A percentile compares a stretch with the other conserved stretches of the same genome.
Conservation (phyloP, 2,797 vertebrate genomes). For the Coregonus suidteri region DNA sequence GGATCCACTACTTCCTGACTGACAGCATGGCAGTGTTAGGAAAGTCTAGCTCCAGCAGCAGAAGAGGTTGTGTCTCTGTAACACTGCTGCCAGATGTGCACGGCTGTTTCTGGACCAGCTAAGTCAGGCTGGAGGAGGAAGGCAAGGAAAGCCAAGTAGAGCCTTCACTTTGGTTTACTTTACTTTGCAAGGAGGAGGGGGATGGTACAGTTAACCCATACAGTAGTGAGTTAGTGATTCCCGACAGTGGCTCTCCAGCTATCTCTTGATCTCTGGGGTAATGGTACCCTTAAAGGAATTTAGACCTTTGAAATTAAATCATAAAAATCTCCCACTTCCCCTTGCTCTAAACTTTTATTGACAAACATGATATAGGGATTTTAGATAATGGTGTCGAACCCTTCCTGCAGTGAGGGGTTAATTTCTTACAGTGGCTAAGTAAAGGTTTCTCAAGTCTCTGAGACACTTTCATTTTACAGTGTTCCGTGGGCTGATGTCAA, state of each 20-base stretch:
- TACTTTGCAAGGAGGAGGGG: background rate
- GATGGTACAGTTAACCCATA: background rate
- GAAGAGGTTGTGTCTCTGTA: constrained; percentile 34
- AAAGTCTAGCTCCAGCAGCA: constrained; percentile 45
- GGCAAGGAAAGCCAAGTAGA: background rate
- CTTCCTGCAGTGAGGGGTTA: constrained; percentile 50
- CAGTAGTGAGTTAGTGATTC: background rate
- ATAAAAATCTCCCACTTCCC: constrained; percentile 43
- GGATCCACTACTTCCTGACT: constrained; percentile 49
- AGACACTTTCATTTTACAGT: background rate
- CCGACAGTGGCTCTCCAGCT: background rate
- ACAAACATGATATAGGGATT: constrained; percentile 38
- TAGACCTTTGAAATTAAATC: constrained; percentile 45
- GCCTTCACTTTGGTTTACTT: constrained; percentile 4
- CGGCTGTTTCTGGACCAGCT: background rate
- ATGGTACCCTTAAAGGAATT: constrained; percentile 19
- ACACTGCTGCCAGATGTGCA: background rate
- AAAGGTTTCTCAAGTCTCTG: constrained; percentile 48
- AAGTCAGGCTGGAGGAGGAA: background rate
- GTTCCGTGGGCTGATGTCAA: constrained; percentile 31
- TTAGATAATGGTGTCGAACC: constrained; percentile 43
- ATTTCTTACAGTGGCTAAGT: constrained; percentile 57
- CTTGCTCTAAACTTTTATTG: constrained; percentile 62
- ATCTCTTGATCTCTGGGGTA: background rate
- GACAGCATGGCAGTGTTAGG: constrained; percentile 44